phyloP scores from a whole-genome alignment of 2,797 vertebrate genomes.

The Hoplostethus mediterraneus region DNA sequence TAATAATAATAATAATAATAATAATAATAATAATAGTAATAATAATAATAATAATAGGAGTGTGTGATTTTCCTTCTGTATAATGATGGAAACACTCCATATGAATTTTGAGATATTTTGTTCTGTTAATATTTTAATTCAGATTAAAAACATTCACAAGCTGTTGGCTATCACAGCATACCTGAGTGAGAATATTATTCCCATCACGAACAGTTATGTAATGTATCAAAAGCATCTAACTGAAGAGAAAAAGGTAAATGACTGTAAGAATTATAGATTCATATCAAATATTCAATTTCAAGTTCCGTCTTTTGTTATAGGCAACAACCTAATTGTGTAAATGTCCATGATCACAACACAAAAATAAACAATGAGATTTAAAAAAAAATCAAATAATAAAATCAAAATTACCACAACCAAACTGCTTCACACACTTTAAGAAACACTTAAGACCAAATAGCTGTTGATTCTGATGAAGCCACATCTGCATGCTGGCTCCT shows the following conservation, averaged over 20 bases:
- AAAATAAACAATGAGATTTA: slow-evolving; percentile 83
- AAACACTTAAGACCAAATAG: slow-evolving; percentile 99
- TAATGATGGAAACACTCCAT: slow-evolving; percentile 82
- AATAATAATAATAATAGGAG: slow-evolving; percentile 70
- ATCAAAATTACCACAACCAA: slow-evolving; percentile 92
- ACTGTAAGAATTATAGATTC: slow-evolving; percentile 92
- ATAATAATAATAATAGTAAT: slow-evolving; percentile 59
- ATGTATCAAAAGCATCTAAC: slow-evolving; percentile 93
- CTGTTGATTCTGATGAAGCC: slow-evolving; percentile 95
- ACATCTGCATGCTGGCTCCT: slow-evolving; percentile 97
- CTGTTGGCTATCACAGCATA: slow-evolving; percentile 99
- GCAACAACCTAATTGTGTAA: slow-evolving; percentile 80
- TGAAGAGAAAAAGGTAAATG: slow-evolving; percentile 90
- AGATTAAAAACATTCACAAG: slow-evolving; percentile 99
- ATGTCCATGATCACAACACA: slow-evolving; percentile 92
- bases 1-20: slow-evolving; percentile 45
- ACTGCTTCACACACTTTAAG: slow-evolving; percentile 94
- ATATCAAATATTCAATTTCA: slow-evolving; percentile 92
- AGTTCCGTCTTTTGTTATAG: slow-evolving; percentile 91
- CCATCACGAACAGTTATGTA: slow-evolving; percentile 96
- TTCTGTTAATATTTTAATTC: slow-evolving; percentile 85
- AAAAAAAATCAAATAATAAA: slow-evolving; percentile 79
- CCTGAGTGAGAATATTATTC: slow-evolving; percentile 99
- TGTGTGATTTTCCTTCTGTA: slow-evolving; percentile 73
- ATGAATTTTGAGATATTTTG: slow-evolving; percentile 88